These are phyloP conservation scores for Heteromormyrus szaboi DNA, from an alignment of 2,797 vertebrate species.

Conservation along the genomic window DNA sequence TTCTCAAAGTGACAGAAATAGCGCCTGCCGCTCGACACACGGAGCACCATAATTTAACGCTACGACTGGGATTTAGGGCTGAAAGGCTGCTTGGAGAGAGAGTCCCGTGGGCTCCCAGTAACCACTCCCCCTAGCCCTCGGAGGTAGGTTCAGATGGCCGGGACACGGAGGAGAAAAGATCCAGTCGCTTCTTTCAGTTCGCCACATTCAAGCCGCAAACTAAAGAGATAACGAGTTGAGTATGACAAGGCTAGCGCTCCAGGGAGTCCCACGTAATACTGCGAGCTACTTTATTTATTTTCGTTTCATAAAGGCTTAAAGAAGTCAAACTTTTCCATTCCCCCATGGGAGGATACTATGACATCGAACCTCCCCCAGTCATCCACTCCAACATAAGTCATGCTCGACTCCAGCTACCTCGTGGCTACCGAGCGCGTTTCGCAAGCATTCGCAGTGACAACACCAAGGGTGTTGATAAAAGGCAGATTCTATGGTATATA, in stretches of 20 bases:
- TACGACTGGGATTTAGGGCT: background rate
- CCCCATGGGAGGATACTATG: constrained; percentile 38
- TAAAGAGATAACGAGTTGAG: constrained; percentile 46
- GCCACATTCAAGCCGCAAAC: constrained; percentile 39
- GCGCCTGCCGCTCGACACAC: background rate
- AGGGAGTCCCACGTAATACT: constrained; percentile 48
- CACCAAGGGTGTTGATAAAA: background rate
- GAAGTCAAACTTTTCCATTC: constrained; percentile 36
- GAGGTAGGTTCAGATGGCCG: constrained; percentile 10
- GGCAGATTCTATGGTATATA: background rate
- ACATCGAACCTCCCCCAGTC: constrained; percentile 34
- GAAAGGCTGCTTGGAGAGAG: background rate
- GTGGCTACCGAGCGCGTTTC: background rate
- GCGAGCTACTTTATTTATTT: constrained; percentile 52
- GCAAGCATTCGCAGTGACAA: background rate
- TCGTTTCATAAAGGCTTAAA: constrained; percentile 47
- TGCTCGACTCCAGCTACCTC: constrained; percentile 28
- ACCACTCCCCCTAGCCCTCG: constrained; percentile 44
- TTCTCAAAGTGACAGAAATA: background rate
- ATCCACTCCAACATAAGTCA: constrained; percentile 42
- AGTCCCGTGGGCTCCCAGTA: constrained; percentile 45
- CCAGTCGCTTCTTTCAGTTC: constrained; percentile 28
- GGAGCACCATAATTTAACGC: background rate
- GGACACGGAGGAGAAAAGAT: constrained; percentile 20
- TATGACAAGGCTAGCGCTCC: constrained; percentile 49